A percentile compares a stretch with the other conserved stretches of the same genome.
Evolutionary conservation across 2,888 invertebrate genomes (phyloP).

Genomic region (Nemapogon koenigi): DNA sequence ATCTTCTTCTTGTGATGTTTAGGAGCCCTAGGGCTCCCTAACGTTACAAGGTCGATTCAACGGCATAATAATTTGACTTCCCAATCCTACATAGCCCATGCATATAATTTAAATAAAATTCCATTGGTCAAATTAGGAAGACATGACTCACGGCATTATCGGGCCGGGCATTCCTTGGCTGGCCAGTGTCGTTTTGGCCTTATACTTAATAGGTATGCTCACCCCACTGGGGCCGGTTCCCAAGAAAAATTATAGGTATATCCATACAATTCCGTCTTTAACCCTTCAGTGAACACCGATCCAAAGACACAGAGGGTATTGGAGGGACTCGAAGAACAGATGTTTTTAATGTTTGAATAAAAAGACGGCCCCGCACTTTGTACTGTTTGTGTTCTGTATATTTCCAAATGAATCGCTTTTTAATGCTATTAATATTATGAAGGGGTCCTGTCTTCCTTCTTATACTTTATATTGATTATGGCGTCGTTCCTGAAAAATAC

Average conservation of each 20-base stretch:
- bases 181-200: too few species aligned
- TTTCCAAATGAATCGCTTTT: slow-evolving; percentile 6
- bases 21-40: too few species aligned
- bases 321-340: slow-evolving; percentile 40
- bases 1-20: too few species aligned
- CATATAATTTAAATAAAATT: too few species aligned
- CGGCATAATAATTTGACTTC: too few species aligned
- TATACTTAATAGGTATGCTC: not conserved
- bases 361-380: slow-evolving; percentile 25
- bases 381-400: slow-evolving; percentile 5
- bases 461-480: too few species aligned
- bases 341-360: slow-evolving; percentile 45
- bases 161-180: too few species aligned
- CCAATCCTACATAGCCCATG: too few species aligned
- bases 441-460: slow-evolving; percentile 2
- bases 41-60: too few species aligned
- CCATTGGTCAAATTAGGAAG: too few species aligned
- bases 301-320: slow-evolving; percentile 23
- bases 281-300: slow-evolving; percentile 28
- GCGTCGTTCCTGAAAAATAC: too few species aligned
- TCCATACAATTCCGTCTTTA: slow-evolving; percentile 26
- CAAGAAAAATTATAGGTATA: slow-evolving; percentile 12
- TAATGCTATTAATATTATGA: slow-evolving; percentile 7
- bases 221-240: not conserved
- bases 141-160: too few species aligned